phyloP scores from a whole-genome alignment of 2,888 invertebrate genomes.

The Tridacna crocea region DNA sequence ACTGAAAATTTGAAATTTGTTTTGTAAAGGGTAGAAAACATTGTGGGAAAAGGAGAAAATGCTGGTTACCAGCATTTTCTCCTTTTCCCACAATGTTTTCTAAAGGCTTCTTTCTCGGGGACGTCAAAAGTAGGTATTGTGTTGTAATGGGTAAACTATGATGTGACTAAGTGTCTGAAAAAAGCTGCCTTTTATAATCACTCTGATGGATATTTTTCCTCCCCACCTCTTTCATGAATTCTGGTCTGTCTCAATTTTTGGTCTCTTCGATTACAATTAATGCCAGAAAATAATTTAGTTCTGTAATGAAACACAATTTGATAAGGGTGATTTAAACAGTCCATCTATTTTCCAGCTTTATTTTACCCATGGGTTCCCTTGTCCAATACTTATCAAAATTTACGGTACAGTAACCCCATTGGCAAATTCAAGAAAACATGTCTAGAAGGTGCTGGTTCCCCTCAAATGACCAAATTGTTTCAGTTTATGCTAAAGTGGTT shows the following conservation, averaged over 20 bases:
- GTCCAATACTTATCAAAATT: slow-evolving; percentile 22
- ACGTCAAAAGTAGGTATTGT: neutral
- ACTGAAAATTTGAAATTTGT: no score
- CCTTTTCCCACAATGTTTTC: neutral
- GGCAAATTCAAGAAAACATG: neutral
- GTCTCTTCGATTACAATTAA: slow-evolving; percentile 3
- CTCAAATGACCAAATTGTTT: neutral
- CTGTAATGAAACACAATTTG: slow-evolving; percentile 19
- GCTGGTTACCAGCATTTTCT: neutral
- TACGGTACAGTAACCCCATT: slow-evolving; percentile 1
- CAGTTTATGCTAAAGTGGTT: neutral
- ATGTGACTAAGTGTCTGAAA: no score
- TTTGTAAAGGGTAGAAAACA: neutral
- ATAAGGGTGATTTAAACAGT: slow-evolving; percentile 24
- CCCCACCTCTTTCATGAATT: no score
- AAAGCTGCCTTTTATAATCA: no score
- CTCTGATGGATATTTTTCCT: no score
- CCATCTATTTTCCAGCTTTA: slow-evolving; percentile 11
- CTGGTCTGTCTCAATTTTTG: neutral
- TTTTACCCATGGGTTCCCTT: slow-evolving; percentile 18
- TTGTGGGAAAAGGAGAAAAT: neutral
- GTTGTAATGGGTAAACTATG: no score
- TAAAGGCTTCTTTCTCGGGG: neutral
- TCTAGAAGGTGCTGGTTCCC: neutral
- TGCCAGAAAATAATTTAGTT: slow-evolving; percentile 21